Evolutionary conservation across 1,140 invertebrate genomes (phyloP).

Genomic region (Hylaeus volcanicus): DNA sequence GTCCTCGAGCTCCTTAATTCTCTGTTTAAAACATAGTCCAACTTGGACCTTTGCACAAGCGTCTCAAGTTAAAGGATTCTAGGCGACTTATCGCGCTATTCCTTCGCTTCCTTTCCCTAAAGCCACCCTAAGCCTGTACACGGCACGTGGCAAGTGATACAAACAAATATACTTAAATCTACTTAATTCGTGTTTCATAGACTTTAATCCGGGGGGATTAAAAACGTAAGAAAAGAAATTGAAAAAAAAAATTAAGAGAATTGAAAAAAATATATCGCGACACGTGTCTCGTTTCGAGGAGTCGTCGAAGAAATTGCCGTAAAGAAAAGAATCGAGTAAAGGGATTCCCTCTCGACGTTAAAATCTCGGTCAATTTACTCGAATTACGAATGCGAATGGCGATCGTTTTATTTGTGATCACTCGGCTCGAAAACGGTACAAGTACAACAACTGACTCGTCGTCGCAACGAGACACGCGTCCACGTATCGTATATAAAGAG

Average conservation of each 20-base stretch:
- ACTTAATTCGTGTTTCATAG: conserved; percentile 72
- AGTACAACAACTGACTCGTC: neutral
- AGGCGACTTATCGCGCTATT: conserved; percentile 6
- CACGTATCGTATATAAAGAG: neutral
- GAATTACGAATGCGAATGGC: too few relatives aligned
- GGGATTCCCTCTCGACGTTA: neutral
- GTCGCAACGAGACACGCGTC: conserved; percentile 19
- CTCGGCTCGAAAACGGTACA: neutral
- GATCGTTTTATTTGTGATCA: neutral
- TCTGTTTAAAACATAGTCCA: neutral
- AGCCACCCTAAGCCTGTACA: conserved; percentile 74
- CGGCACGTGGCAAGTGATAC: conserved; percentile 79
- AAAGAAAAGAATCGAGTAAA: neutral
- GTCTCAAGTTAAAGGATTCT: neutral
- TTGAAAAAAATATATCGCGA: neutral
- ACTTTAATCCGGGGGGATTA: conserved; percentile 54
- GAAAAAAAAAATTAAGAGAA: neutral
- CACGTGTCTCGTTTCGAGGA: conserved; percentile 8
- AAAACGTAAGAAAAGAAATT: conserved; percentile 16
- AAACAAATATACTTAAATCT: conserved; percentile 63
- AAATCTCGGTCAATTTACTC: too few relatives aligned
- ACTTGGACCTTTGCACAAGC: neutral
- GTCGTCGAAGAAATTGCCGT: neutral
- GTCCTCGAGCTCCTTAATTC: conserved; percentile 25
- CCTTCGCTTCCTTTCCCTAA: conserved; percentile 56